These are phyloP conservation scores for Acomys russatus DNA, from an alignment of 2,797 vertebrate genomes.

Conservation along the genomic window DNA sequence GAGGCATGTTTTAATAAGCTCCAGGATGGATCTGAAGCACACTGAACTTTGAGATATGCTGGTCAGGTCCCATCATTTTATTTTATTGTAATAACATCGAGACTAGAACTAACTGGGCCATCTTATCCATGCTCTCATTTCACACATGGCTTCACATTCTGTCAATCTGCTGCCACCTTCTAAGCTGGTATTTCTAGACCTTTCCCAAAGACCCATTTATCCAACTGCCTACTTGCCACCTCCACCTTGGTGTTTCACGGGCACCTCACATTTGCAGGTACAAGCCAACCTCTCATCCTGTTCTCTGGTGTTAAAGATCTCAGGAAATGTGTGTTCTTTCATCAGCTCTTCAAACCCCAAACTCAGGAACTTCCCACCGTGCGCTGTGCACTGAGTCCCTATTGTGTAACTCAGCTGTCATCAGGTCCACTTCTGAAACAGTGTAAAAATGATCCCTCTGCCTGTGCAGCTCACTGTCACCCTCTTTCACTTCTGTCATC, in stretches of 20 bases:
- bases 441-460: slow-evolving; percentile 24
- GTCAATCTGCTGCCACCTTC: not conserved
- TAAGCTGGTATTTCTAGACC: not conserved
- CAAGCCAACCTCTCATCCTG: not conserved
- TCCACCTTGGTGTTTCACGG: not conserved
- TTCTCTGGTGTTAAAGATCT: not conserved
- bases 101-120: not conserved
- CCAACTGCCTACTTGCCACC: not conserved
- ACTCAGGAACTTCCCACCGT: not conserved
- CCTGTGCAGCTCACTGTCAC: not conserved
- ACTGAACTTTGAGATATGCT: not conserved
- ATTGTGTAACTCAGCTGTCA: slow-evolving; percentile 21
- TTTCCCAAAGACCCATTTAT: slow-evolving; percentile 16
- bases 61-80: not conserved
- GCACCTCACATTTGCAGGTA: not conserved
- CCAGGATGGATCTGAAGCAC: not conserved
- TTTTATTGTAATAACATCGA: not conserved
- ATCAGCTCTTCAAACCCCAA: slow-evolving; percentile 15
- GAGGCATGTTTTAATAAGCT: not conserved
- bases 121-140: not conserved
- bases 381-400: not conserved
- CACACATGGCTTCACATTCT: not conserved
- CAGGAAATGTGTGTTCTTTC: slow-evolving; percentile 30
- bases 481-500: not conserved
- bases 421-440: slow-evolving; percentile 51